Evolutionary conservation across 2,888 invertebrate genomes (phyloP).

Genomic region (Sinhomidia bicolor): DNA sequence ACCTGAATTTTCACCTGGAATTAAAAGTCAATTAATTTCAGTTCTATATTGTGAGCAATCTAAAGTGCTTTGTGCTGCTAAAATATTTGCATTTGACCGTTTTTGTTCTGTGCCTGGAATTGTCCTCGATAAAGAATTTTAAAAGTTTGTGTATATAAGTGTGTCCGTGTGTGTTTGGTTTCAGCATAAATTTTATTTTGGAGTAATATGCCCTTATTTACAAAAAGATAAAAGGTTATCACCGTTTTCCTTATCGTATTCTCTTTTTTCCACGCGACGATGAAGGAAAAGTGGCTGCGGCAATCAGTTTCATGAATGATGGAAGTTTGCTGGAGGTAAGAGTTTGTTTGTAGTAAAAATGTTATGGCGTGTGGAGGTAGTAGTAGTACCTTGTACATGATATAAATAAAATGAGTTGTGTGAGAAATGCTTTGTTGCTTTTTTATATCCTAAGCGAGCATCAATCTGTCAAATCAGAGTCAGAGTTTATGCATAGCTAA

Average conservation of each 20-base stretch:
- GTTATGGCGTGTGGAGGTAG: no score
- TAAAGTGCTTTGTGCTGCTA: no score
- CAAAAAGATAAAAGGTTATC: constrained; percentile 2
- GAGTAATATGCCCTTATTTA: constrained; percentile 5
- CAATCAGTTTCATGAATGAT: constrained; percentile 38
- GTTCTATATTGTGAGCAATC: no score
- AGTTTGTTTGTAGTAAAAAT: not conserved
- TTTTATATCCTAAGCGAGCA: not conserved
- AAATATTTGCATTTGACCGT: no score
- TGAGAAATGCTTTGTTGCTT: constrained; percentile 24
- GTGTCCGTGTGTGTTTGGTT: no score
- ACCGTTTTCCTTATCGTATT: not conserved
- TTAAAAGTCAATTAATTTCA: no score
- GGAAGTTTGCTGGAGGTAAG: constrained; percentile 48
- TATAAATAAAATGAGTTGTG: no score
- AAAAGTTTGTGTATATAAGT: no score
- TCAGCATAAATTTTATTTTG: no score
- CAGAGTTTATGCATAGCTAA: not conserved
- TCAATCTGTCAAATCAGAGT: constrained; percentile 1
- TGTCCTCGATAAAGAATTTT: no score
- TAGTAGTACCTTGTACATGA: no score
- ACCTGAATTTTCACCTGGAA: no score
- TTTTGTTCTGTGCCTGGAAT: not conserved
- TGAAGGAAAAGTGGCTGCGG: constrained; percentile 22
- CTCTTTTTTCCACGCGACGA: not conserved